Base-by-base conservation (phyloP, 2,888 invertebrate genomes). In the Tinea semifulvella region DNA sequence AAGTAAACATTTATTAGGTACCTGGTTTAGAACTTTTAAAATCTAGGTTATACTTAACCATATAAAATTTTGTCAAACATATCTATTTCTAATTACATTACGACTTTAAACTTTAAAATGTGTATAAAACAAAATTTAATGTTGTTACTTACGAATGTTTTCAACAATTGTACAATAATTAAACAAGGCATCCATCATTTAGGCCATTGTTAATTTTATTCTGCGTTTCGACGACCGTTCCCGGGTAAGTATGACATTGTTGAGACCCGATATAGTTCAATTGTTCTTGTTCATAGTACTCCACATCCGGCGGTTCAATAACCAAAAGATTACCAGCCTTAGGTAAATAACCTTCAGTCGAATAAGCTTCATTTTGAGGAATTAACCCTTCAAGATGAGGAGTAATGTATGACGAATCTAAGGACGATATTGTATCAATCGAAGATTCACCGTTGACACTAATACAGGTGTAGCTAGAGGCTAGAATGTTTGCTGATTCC, bases 141-240 rank as follows among this genome's bases (percentile, higher is more conserved):
- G n/a, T n/a, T n/a, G n/a, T n/a, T n/a, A n/a, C n/a, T n/a, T n/a
- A n/a, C n/a, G n/a, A n/a, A n/a, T n/a, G n/a, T n/a, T n/a, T n/a
- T n/a, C n/a, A n/a, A n/a, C 25, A 8, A 22, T 7, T 22, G 25
- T 22, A 7, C 8, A 5, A n/a, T 36, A 49, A 53, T 75, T 83
- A 86, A 58, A 85, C 86, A 69, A 86, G 84, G 62, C 86, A 86
- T 49, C 85, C 85, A 56, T 85, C 86, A 59, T 85, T 85, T 53
- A 85, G 72, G 55, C 82, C 83, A 61, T 70, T 82, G 55, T 71
- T 76, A 58, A 83, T 80, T 67, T 82, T 84, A 19, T 57, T 54
- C 57, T 83, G 83, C 28, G 66, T 51, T 47, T 81, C 83, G 43
- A 69, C 61, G 22, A 73, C 64, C 27, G 71, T 65, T 46, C 63